These are phyloP conservation scores for Magallana ariakensis DNA, from an alignment of 1,140 invertebrate species.

Conservation along the genomic window DNA sequence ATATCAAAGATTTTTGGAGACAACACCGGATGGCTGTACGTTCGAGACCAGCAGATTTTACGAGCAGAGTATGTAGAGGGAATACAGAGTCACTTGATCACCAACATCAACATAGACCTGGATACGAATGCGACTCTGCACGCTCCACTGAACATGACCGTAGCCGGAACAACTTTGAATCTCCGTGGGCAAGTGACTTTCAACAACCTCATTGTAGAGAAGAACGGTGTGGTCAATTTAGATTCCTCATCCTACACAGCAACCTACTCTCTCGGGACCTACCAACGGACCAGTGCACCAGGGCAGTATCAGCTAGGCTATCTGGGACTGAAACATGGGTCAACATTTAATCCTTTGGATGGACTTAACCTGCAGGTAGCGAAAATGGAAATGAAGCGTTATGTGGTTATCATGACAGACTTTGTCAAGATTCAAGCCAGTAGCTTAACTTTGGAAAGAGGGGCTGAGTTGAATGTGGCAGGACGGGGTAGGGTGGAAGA, in stretches of 20 bases:
- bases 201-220: conserved; percentile 67
- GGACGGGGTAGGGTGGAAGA: conserved; percentile 55
- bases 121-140: conserved; percentile 64
- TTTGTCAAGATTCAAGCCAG: conserved; percentile 64
- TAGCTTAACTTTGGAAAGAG: conserved; percentile 65
- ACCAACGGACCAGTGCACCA: conserved; percentile 55
- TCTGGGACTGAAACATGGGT: conserved; percentile 65
- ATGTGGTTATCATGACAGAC: conserved; percentile 60
- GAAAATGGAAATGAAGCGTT: conserved; percentile 68
- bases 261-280: conserved; percentile 60
- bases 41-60: conserved; percentile 62
- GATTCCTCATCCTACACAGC: conserved; percentile 68
- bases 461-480: conserved; percentile 63
- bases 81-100: conserved; percentile 55
- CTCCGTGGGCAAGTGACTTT: conserved; percentile 68
- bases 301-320: conserved; percentile 63
- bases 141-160: conserved; percentile 66
- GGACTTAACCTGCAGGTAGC: conserved; percentile 62
- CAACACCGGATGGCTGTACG: conserved; percentile 66
- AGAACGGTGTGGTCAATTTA: conserved; percentile 61
- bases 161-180: conserved; percentile 60
- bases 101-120: conserved; percentile 66
- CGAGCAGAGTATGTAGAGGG: conserved; percentile 66
- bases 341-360: conserved; percentile 59
- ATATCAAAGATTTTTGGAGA: conserved; percentile 65